Conservation (phyloP, 2,888 invertebrate genomes). For the Coenonympha arcania region DNA sequence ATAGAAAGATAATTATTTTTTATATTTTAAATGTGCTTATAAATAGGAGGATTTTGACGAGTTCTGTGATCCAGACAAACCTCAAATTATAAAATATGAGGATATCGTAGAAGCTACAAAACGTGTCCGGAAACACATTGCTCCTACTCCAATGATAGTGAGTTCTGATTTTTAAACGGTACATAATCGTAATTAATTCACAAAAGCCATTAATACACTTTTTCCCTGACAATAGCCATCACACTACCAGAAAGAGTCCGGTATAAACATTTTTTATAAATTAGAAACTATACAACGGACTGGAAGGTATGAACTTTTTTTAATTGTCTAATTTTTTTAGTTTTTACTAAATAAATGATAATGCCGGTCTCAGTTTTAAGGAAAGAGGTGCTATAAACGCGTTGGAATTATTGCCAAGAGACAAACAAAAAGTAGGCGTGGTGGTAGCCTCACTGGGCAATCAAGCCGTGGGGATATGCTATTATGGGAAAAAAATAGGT, state of each 20-base stretch:
- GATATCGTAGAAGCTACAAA: constrained; percentile 44
- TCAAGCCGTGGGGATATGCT: constrained; percentile 78
- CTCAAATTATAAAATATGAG: constrained; percentile 42
- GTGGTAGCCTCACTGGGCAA: constrained; percentile 82
- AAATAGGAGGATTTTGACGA: constrained; percentile 61
- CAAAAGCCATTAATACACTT: not conserved
- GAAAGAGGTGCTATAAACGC: constrained; percentile 80
- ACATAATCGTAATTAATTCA: no score
- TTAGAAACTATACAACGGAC: constrained; percentile 31
- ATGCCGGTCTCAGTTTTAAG: constrained; percentile 73
- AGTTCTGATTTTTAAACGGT: constrained; percentile 25
- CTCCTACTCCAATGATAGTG: constrained; percentile 48
- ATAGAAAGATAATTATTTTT: not conserved
- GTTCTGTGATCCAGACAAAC: constrained; percentile 58
- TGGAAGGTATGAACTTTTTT: constrained; percentile 28
- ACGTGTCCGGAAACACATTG: constrained; percentile 36
- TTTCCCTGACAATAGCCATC: constrained; percentile 42
- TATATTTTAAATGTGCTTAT: not conserved
- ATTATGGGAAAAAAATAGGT: constrained; percentile 75
- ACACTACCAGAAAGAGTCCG: constrained; percentile 44
- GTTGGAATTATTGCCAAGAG: constrained; percentile 70
- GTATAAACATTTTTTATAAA: constrained; percentile 33
- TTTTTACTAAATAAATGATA: not conserved
- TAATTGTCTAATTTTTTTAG: not conserved
- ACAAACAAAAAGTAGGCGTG: constrained; percentile 76